Percentiles rank a stretch among this genome's conserved stretches.
Conservation (phyloP, 2,797 vertebrate species). For the Garrulus glandarius region DNA sequence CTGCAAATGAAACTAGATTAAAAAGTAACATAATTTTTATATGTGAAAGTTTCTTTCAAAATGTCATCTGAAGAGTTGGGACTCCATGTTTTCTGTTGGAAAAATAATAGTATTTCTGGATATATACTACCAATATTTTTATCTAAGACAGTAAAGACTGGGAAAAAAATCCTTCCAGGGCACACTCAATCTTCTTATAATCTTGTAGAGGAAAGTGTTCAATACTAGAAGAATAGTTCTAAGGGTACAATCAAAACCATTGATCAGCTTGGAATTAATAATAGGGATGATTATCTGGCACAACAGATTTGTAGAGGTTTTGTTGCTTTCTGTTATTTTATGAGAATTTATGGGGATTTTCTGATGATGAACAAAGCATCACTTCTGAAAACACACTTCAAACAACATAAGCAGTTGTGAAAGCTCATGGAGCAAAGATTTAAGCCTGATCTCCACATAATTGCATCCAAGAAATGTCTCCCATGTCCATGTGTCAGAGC, state of each 20-base stretch:
- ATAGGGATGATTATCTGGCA: not conserved
- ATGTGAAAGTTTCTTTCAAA: not conserved
- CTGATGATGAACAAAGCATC: not conserved
- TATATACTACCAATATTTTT: not conserved
- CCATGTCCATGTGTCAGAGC: not conserved
- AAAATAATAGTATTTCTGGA: not conserved
- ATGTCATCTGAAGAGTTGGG: not conserved
- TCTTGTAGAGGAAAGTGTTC: not conserved
- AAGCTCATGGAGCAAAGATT: not conserved
- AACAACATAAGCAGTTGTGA: not conserved
- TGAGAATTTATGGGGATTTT: not conserved
- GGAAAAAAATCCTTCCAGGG: not conserved
- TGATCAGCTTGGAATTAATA: not conserved
- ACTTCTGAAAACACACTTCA: not conserved
- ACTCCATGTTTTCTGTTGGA: not conserved
- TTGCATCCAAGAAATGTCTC: not conserved
- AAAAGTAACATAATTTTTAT: not conserved
- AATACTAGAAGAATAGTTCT: not conserved
- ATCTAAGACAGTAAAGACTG: not conserved
- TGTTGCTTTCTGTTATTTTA: not conserved
- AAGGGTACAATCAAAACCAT: not conserved
- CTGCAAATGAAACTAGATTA: not conserved
- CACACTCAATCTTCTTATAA: not conserved
- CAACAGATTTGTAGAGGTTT: not conserved
- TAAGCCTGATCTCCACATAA: not conserved